Conservation (phyloP, 1,140 invertebrate genomes). For the Bradynema listronoti region DNA sequence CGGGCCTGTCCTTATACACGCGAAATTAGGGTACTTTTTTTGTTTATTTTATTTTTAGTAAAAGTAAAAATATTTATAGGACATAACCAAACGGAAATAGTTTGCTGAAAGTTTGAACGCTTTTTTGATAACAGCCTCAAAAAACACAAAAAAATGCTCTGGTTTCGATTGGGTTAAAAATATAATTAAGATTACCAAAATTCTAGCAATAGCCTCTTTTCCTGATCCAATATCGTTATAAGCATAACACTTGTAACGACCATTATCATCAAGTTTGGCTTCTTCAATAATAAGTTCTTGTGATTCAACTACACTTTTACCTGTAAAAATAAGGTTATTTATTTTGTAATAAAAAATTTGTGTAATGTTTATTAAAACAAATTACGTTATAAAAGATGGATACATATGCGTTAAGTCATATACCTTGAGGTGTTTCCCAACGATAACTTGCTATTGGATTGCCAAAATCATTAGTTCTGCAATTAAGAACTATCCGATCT, state of each 20-base stretch:
- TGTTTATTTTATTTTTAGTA: no score
- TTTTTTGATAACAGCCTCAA: no score
- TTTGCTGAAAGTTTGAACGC: no score
- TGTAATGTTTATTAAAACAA: not conserved
- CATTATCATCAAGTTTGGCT: constrained; percentile 33
- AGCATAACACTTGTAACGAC: constrained; percentile 33
- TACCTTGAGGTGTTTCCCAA: constrained; percentile 34
- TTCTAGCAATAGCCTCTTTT: constrained; percentile 26
- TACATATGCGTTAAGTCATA: not conserved
- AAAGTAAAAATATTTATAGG: no score
- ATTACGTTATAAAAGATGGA: not conserved
- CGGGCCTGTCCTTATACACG: no score
- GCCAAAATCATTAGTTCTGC: constrained; percentile 27
- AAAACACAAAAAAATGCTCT: no score
- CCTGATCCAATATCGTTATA: constrained; percentile 34
- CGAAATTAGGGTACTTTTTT: no score
- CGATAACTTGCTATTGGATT: constrained; percentile 33
- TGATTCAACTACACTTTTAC: no score
- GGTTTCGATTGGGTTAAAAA: no score
- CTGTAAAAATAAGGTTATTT: no score
- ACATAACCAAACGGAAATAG: no score
- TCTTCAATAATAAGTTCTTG: constrained; percentile 16
- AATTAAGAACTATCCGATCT: constrained; percentile 23
- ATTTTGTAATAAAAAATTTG: not conserved
- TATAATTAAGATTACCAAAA: constrained; percentile 26